Percentiles rank a stretch among this genome's conserved stretches.
Conservation (phyloP, 2,113 vertebrate species). For the Plecotus auritus region DNA sequence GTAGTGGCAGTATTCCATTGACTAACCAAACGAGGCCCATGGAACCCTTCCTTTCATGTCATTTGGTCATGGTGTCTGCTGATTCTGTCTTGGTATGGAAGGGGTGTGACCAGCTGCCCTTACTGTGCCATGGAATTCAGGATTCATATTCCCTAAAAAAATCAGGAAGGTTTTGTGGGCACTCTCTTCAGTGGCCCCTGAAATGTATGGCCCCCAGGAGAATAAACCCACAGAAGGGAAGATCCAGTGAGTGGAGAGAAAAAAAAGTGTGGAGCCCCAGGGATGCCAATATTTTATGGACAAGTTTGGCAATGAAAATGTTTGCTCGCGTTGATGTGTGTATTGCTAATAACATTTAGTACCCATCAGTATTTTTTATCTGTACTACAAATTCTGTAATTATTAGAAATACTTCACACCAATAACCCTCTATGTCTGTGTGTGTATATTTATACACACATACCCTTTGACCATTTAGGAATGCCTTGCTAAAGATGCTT, state of each 20-base stretch:
- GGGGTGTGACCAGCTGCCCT: background rate
- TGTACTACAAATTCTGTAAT: background rate
- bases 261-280: background rate
- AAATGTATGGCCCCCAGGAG: background rate
- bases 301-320: background rate
- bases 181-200: background rate
- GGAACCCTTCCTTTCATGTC: background rate
- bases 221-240: background rate
- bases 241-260: background rate
- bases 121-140: background rate
- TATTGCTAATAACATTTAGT: background rate
- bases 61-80: background rate
- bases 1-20: background rate
- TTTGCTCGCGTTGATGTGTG: background rate
- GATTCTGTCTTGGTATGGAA: background rate
- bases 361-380: background rate
- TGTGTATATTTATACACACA: background rate
- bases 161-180: background rate
- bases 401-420: constrained; percentile 6
- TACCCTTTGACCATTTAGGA: background rate
- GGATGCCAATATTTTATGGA: background rate
- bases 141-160: background rate
- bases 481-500: background rate
- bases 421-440: background rate
- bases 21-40: background rate